Base-by-base conservation (phyloP, 2,888 invertebrate species). In the Pedicia rivosa region DNA sequence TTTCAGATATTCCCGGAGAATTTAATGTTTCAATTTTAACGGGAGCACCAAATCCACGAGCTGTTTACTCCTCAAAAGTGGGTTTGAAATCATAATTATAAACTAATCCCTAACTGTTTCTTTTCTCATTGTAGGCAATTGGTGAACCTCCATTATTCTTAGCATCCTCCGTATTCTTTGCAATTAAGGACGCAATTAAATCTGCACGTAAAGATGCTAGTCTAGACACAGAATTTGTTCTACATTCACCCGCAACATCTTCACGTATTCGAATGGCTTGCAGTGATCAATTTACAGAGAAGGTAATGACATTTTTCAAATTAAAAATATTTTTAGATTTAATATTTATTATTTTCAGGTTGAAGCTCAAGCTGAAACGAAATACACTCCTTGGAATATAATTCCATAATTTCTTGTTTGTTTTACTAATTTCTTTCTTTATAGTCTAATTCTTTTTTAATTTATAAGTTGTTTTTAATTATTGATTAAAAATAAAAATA, bases 21-120 rank as follows among this genome's bases (percentile, higher is more conserved):
- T 90, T 97, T 52, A 90, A 94, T 56, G 94, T 97, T 0, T 80
- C 87, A 5, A 65, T 97, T 35, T 63, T 97, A 25, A 88, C 87
- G 54, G 88, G 86, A n/a, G 78, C 81, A 20, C 73, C 84, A 2
- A 95, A 95, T 64, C 81, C 82, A 0, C 69, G 80, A 50, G 94
- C 92, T 14, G 84, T 95, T 6, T 94, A 83, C 58, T 92, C 94
- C 1, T 95, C 94, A 2, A 95, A 95, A 76, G 91, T 86, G 56
- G 52, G 39, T 40, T 5, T 35, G 8, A 27, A 8, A 24, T 27
- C 20, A 19, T 40, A 12, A 22, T 19, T 14, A 34, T 30, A 12
- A 32, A 25, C 32, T 29, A 20, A 16, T 31, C 15, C n/a, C 17
- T 33, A 26, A 29, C 27, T 12, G 19, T 35, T 19, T 34, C 27